Evolutionary conservation across 1,140 invertebrate genomes (phyloP), one percentile per base, ranked within the genome.

Genomic region (Bombus haemorrhoidalis): DNA sequence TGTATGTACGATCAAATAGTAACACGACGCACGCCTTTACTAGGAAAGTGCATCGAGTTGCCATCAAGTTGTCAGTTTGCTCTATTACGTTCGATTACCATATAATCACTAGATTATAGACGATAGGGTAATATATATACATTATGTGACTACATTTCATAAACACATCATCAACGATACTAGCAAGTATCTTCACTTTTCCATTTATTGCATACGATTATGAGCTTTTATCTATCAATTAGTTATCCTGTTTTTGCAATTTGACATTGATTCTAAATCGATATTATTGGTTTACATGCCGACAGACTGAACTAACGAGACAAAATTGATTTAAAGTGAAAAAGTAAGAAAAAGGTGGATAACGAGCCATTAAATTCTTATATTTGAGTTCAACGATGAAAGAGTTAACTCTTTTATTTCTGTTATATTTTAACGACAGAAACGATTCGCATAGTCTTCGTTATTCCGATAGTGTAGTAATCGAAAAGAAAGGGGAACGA

Each of bases 31-130:
- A 76, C 43, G 37, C 77, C 73, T 85, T 75, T 83, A 62, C 64
- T 22, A 81, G 25, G 76, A 68, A 81, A 82, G 64, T 80, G 85
- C 82, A 86, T 66, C 34, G 62, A 69, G 81, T 87, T 68, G 28
- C 64, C 32, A 85, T 89, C 74, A 57, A 81, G 53, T 79, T 68
- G 81, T 85, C 75, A 47, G 66, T 39, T 57, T 62, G 75, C 74
- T 82, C 71, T 64, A 64, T 90, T 90, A 81, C 77, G 79, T 37
- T 90, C 82, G 37, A 90, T 90, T 80, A 87, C 69, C 71, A 77
- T 86, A 53, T 43, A 53, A 59, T 79, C 32, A 66, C 59, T 32
- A 37, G 8, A 41, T 32, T 47, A 66, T 39, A 47, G 15, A 62
- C 22, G 62, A 83, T 59, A 62, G 34, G 83, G 62, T 68, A 80